Base-by-base conservation (phyloP, 2,888 invertebrate genomes). In the Electrophaes corylata region DNA sequence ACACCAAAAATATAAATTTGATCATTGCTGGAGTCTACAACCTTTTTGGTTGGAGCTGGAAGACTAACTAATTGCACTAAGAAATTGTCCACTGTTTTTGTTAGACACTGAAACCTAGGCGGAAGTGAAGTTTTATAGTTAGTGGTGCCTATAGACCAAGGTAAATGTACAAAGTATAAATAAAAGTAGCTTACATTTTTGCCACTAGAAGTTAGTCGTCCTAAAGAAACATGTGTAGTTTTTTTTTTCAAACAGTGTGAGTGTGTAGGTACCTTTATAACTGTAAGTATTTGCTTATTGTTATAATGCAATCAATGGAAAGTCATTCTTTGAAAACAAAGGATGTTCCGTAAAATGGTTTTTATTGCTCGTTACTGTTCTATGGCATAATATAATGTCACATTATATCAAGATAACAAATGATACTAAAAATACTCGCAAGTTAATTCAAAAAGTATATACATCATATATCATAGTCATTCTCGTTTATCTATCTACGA, bases 281-380 rank as follows among this genome's bases (percentile, higher is more conserved):
- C 71, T 75, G 76, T 83, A 82, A 83, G 79, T 86, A 83, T 83
- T 78, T 73, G 61, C 62, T 79, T 72, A 86, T 88, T 88, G 84
- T 83, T 66, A 73, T 79, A 73, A 73, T 78, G 77, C 81, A 73
- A 64, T 79, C 73, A 70, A 73, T 74, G 82, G 85, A 87, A 85
- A 83, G 80, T 79, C 80, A 84, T 84, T 80, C 69, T 62, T 66
- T 72, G 71, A 69, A 81, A 86, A 87, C 88, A 88, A 89, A 86
- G 70, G 78, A 65, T 70, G 80, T 84, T 83, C 76, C 75, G 77
- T 76, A 77, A 79, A 81, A 76, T 73, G 76, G 71, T 73, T 81
- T 77, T 79, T 77, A 84, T 78, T 83, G 83, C 85, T 80, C 29
- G 40, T 50, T 50, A 55, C 45, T 61, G 48, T 61, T 57, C 57